Evolutionary conservation across 2,888 invertebrate species (phyloP), one percentile per base, ranked within the genome.

Genomic region (Coenonympha arcania): DNA sequence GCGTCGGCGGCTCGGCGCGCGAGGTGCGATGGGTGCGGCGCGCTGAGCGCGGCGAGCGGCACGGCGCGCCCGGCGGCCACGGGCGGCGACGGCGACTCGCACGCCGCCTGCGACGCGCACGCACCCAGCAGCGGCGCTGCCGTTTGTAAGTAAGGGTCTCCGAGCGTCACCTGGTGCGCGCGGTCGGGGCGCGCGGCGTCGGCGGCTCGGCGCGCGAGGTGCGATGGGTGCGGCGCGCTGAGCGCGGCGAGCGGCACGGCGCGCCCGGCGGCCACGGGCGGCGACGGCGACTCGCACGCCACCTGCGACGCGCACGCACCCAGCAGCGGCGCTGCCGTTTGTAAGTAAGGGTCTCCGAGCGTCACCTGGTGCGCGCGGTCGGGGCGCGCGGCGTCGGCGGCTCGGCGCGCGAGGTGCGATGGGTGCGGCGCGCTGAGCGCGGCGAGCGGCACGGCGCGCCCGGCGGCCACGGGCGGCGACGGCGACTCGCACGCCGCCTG

Each of bases 291-390:
- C 24, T 55, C 28, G 48, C 39, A 39, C 39, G 39, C 9, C 22
- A 8, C 22, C 4, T 39, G 39, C 15, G 39, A 22, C 24, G 54
- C 61, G 4, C 54, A 42, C 13, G 49, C 60, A n/a, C 50, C 43
- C 15, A 61, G 54, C 3, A 62, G 42, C 11, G 71, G 73, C 9
- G 73, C 63, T 13, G 74, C 68, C 0, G 76, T 68, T 48, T 76
- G 30, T 6, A 11, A 13, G 6, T 13, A 11, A 5, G 13, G 2
- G 3, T 28, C 4, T 4, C 9, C 4, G 4, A 5, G 9, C 9
- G n/a, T n/a, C 9, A 39, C 39, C 39, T 39, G 39, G 15, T 24
- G 39, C 22, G 39, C 9, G 39, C 4, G 39, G 13, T 56, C 57
- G 15, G 66, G 60, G 30, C 62, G 68, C n/a, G 69, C 56, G 9